Percentiles rank a stretch among this genome's conserved stretches.
These are phyloP conservation scores for Notodonta dromedarius DNA, from an alignment of 2,888 invertebrate genomes.

Conservation along the genomic window DNA sequence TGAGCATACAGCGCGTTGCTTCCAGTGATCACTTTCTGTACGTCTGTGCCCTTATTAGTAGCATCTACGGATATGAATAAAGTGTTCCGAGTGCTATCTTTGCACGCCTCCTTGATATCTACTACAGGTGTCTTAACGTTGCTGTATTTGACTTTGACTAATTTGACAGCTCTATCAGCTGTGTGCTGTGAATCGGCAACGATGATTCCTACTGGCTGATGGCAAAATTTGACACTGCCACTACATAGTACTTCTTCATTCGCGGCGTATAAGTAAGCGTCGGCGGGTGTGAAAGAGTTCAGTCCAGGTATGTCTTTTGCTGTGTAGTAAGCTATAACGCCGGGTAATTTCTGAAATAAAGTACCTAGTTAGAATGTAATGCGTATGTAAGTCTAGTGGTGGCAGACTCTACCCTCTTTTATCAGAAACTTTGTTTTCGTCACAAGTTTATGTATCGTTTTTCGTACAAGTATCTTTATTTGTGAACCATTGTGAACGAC, in stretches of 20 bases:
- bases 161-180: slow-evolving; percentile 81
- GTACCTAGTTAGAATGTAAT: no score
- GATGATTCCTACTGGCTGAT: slow-evolving; percentile 68
- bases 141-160: slow-evolving; percentile 81
- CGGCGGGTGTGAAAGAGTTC: slow-evolving; percentile 81
- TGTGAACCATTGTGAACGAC: no score
- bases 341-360: slow-evolving; percentile 80
- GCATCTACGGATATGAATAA: slow-evolving; percentile 16
- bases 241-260: slow-evolving; percentile 62
- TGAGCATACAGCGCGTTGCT: slow-evolving; percentile 82
- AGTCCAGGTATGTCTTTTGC: slow-evolving; percentile 87
- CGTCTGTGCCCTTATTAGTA: slow-evolving; percentile 24
- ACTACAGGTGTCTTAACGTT: slow-evolving; percentile 40
- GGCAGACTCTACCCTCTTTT: no score
- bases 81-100: slow-evolving; percentile 19
- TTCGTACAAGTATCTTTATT: no score
- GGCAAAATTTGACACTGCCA: slow-evolving; percentile 48
- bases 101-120: slow-evolving; percentile 27
- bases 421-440: no score
- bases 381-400: no score
- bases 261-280: slow-evolving; percentile 16
- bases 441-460: no score
- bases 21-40: slow-evolving; percentile 46
- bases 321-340: slow-evolving; percentile 85
- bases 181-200: slow-evolving; percentile 81